Conservation (phyloP, 2,113 vertebrate genomes). For the Spea multiplicata region DNA sequence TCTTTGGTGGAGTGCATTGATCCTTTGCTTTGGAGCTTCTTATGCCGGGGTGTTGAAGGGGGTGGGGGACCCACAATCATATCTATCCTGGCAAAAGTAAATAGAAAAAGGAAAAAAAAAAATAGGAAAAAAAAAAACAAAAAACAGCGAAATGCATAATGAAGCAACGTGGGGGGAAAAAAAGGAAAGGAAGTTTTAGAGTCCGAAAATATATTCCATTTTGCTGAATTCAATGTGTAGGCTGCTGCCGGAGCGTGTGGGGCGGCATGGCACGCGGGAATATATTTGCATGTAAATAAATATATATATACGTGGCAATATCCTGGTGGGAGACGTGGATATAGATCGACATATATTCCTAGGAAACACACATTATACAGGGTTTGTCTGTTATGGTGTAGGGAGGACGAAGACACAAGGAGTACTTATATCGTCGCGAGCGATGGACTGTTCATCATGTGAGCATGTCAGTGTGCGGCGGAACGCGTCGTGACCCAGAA, state of each 20-base stretch:
- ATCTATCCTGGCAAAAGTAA: conserved; percentile 97
- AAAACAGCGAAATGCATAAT: conserved; percentile 88
- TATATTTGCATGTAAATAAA: conserved; percentile 61
- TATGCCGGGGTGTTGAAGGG: conserved; percentile 99
- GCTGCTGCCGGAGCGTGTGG: conserved; percentile 20
- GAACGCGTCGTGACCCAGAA: too few relatives aligned
- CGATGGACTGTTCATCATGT: conserved; percentile 12
- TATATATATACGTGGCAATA: conserved; percentile 40
- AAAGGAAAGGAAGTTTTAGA: conserved; percentile 52
- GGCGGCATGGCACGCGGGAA: conserved; percentile 58
- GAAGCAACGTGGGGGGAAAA: conserved; percentile 71
- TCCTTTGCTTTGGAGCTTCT: conserved; percentile 90
- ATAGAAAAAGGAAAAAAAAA: conserved; percentile 92
- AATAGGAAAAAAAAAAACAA: conserved; percentile 73
- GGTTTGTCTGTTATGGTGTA: conserved; percentile 25
- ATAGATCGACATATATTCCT: conserved; percentile 59
- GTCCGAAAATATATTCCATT: conserved; percentile 64
- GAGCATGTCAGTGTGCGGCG: conserved; percentile 26
- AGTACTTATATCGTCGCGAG: conserved; percentile 3
- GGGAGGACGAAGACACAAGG: conserved; percentile 17
- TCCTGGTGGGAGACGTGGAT: conserved; percentile 48
- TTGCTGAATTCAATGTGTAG: conserved; percentile 37
- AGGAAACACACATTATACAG: conserved; percentile 29
- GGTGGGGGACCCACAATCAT: conserved; percentile 97
- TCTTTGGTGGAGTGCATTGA: conserved; percentile 74